These are phyloP conservation scores for Diplolepis rosae DNA, from an alignment of 2,888 invertebrate species.

Conservation along the genomic window DNA sequence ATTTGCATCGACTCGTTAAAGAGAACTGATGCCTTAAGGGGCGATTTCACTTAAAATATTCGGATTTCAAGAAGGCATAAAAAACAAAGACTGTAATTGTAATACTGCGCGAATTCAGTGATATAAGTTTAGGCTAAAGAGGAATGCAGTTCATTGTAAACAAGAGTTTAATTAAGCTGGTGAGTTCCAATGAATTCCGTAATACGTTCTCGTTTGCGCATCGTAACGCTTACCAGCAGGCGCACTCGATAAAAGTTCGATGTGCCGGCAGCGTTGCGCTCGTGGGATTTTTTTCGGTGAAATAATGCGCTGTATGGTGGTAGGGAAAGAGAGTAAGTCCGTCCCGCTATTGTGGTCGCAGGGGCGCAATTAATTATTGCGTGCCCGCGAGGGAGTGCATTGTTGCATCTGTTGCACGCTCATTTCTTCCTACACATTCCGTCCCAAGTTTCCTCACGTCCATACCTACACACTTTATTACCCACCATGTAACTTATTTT, in stretches of 20 bases:
- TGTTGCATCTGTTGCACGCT: slow-evolving; percentile 61
- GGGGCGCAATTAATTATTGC: slow-evolving; percentile 70
- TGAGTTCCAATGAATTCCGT: slow-evolving; percentile 51
- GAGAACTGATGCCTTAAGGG: background rate
- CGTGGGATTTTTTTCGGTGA: slow-evolving; percentile 60
- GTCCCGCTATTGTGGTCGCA: slow-evolving; percentile 61
- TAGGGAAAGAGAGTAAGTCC: slow-evolving; percentile 44
- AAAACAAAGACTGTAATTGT: background rate
- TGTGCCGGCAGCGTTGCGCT: slow-evolving; percentile 34
- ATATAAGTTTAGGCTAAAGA: background rate
- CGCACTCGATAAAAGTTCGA: slow-evolving; percentile 49
- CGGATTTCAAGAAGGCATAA: background rate
- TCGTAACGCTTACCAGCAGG: slow-evolving; percentile 38
- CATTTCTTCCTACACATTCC: slow-evolving; percentile 43
- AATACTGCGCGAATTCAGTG: background rate
- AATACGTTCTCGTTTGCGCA: slow-evolving; percentile 53
- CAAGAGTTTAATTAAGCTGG: slow-evolving; percentile 55
- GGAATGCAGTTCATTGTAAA: slow-evolving; percentile 37
- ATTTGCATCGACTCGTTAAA: background rate
- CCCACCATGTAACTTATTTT: background rate
- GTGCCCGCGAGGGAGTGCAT: slow-evolving; percentile 61
- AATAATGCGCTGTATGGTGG: slow-evolving; percentile 53
- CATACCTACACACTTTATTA: background rate
- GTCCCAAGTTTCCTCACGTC: slow-evolving; percentile 8
- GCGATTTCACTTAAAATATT: background rate